phyloP scores from a whole-genome alignment of 2,888 invertebrate genomes.

The Nysson spinosus region DNA sequence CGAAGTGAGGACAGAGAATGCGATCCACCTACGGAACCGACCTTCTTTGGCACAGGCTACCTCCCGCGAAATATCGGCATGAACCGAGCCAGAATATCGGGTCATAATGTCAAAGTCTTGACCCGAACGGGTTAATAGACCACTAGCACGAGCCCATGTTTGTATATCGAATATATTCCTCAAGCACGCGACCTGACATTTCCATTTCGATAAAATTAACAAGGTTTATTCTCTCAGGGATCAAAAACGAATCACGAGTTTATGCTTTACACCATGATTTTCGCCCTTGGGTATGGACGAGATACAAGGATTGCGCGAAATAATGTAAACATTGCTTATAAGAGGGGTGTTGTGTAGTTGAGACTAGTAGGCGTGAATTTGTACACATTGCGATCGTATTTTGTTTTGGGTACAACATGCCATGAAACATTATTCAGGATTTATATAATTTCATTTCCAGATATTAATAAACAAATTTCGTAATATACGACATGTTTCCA shows the following conservation, averaged over 20 bases:
- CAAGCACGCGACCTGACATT: neutral
- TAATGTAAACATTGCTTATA: too few species aligned
- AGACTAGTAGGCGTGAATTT: too few species aligned
- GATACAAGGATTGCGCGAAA: too few species aligned
- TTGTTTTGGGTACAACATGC: too few species aligned
- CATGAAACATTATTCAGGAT: too few species aligned
- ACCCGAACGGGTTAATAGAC: conserved; percentile 51
- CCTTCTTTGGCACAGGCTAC: conserved; percentile 25
- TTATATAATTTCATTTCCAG: too few species aligned
- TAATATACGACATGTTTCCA: too few species aligned
- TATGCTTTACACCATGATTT: too few species aligned
- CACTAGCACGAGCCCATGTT: conserved; percentile 24
- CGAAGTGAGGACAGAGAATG: conserved; percentile 39
- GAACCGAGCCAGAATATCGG: conserved; percentile 45
- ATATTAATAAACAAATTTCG: too few species aligned
- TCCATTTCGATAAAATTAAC: conserved; percentile 2
- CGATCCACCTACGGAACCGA: conserved; percentile 23
- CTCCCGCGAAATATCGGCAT: conserved; percentile 51
- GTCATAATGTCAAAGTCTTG: conserved; percentile 52
- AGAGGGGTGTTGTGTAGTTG: too few species aligned
- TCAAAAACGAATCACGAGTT: neutral
- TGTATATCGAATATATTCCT: neutral
- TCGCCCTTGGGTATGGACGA: too few species aligned
- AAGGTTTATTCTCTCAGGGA: neutral
- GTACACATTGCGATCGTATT: too few species aligned